Base-by-base conservation (phyloP, 2,797 vertebrate genomes). In the Macroramphosus scolopax region DNA sequence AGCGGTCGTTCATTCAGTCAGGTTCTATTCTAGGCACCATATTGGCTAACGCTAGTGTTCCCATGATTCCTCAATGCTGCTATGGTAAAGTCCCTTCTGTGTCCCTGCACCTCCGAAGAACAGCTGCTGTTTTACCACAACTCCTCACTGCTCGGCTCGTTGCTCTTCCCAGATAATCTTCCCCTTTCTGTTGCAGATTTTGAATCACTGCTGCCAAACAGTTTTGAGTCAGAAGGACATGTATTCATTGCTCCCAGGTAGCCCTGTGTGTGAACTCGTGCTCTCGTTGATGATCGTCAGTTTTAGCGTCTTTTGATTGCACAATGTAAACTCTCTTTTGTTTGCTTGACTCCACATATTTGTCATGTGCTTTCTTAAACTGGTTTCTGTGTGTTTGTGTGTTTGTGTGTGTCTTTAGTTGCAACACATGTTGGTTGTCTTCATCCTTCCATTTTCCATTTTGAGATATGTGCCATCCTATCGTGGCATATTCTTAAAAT, bases 201-300 rank as follows among this genome's bases (percentile, higher is more conserved):
- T 98, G 96, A 98, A 89, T 97, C 93, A 91, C 93, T 98, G 92
- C 95, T 98, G 93, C 96, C 96, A 92, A 92, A 93, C 94, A 97
- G 90, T 92, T 98, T 98, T 96, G 96, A 98, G 89, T 96, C 95
- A 89, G 96, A 96, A 92, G 96, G 96, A 92, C 96, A 96, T 93
- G 95, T 98, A 83, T 97, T 98, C 94, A 96, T 98, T 93, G 96
- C 96, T 88, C 96, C 96, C 92, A 98, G 96, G 96, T 98, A 97
- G 93, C 92, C 90, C 75, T 92, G 91, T 81, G 91, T 84, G 90
- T 93, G 91, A 90, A 86, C 87, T 89, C 87, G 89, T 86, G 88
- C 88, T 87, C 85, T 80, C 77, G 12, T 72, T 62, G 63, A 32
- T 59, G 64, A 71, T 88, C 85, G 80, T 81, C 75, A 50, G 62